These are phyloP conservation scores for Odontocolon sp. DNA, from an alignment of 2,888 invertebrate genomes.

Conservation along the genomic window DNA sequence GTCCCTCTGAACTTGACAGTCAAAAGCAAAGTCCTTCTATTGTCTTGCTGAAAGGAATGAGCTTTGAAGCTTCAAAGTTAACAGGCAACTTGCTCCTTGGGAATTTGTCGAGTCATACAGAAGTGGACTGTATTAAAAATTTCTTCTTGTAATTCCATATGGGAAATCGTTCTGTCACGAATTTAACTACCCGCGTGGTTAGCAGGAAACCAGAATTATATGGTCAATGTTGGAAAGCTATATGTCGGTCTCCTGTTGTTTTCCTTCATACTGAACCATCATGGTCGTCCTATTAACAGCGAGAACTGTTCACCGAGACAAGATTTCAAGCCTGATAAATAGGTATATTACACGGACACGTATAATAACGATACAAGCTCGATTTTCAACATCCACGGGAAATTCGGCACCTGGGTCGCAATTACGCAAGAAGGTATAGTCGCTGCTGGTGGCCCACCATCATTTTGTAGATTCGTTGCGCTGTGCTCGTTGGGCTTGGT, in stretches of 20 bases:
- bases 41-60: conserved; percentile 1
- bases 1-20: conserved; percentile 23
- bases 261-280: too few species aligned
- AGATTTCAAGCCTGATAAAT: not conserved
- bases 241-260: too few species aligned
- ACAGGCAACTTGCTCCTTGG: too few species aligned
- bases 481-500: not conserved
- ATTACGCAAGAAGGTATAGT: conserved; percentile 2
- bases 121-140: too few species aligned
- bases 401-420: conserved; percentile 1
- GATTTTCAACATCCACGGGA: conserved; percentile 2
- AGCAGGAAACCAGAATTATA: too few species aligned
- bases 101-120: too few species aligned
- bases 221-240: too few species aligned
- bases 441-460: not conserved
- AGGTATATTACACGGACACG: not conserved
- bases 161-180: too few species aligned
- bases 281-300: not conserved
- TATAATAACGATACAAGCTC: not conserved
- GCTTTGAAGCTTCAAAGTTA: not conserved
- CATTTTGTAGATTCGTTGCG: not conserved
- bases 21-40: conserved; percentile 5
- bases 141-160: too few species aligned
- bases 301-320: not conserved
- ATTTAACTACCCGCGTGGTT: too few species aligned